phyloP scores from a whole-genome alignment of 2,797 vertebrate species.

The Otus scops region DNA sequence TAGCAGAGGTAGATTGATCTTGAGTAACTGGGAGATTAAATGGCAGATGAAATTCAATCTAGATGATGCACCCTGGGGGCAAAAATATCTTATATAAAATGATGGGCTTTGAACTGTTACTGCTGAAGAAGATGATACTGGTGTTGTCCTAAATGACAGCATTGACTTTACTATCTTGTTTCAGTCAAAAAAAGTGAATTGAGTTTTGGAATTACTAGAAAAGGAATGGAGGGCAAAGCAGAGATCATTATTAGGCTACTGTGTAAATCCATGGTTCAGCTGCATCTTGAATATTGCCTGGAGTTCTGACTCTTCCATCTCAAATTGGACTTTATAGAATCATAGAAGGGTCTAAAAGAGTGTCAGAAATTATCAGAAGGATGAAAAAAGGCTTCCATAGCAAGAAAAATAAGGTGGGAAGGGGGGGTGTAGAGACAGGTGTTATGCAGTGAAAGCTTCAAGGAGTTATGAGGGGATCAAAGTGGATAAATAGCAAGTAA shows the following conservation, averaged over 20 bases:
- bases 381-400: neutral
- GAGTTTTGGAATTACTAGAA: neutral
- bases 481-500: neutral
- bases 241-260: neutral
- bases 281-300: neutral
- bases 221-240: neutral
- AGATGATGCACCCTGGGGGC: neutral
- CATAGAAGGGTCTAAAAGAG: neutral
- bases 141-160: neutral
- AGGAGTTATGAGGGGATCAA: neutral
- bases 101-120: neutral
- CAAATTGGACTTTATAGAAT: neutral
- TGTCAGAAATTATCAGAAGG: neutral
- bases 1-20: neutral
- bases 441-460: neutral
- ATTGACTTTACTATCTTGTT: neutral
- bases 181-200: neutral
- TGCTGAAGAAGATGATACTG: neutral
- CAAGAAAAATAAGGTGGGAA: neutral
- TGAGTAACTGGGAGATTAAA: neutral
- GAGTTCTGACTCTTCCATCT: neutral
- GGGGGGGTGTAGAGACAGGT: neutral
- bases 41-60: neutral
- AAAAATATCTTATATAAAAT: neutral
- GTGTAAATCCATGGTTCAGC: neutral